Conservation (phyloP, 2,113 vertebrate genomes). For the Megaceryle maxima region DNA sequence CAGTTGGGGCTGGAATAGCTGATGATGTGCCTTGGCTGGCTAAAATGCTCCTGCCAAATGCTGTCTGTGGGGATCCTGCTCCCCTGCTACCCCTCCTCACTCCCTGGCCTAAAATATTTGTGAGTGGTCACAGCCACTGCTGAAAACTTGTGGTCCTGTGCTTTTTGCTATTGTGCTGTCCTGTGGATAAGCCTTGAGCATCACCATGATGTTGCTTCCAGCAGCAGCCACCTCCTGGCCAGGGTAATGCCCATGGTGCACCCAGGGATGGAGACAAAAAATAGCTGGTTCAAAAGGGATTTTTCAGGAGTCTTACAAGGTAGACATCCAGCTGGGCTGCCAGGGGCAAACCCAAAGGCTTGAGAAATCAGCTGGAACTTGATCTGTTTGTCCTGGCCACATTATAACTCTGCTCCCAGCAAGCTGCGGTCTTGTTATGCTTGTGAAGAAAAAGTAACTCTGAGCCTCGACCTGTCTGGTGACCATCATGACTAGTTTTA, state of each 20-base stretch:
- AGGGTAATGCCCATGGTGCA: neutral
- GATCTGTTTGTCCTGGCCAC: slow-evolving; percentile 53
- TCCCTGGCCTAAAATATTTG: neutral
- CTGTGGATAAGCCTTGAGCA: neutral
- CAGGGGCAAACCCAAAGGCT: slow-evolving; percentile 4
- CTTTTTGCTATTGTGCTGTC: neutral
- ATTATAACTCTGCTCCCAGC: neutral
- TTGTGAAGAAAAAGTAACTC: slow-evolving; percentile 26
- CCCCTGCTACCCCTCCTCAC: neutral
- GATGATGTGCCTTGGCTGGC: neutral
- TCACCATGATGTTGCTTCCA: fast-evolving
- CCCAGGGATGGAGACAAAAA: neutral
- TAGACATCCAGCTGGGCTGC: neutral
- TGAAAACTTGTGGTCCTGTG: neutral
- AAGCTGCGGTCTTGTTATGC: neutral
- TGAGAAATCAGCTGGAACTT: slow-evolving; percentile 41
- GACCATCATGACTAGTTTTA: slow-evolving; percentile 35
- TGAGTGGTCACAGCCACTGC: fast-evolving
- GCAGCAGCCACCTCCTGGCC: neutral
- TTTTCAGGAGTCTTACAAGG: slow-evolving; percentile 33
- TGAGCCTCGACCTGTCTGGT: neutral
- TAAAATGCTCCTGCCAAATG: neutral
- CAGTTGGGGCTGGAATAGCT: neutral
- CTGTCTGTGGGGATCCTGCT: neutral
- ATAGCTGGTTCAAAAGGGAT: neutral